Evolutionary conservation across 2,113 vertebrate genomes (phyloP).

Genomic region (Atrichornis clamosus): DNA sequence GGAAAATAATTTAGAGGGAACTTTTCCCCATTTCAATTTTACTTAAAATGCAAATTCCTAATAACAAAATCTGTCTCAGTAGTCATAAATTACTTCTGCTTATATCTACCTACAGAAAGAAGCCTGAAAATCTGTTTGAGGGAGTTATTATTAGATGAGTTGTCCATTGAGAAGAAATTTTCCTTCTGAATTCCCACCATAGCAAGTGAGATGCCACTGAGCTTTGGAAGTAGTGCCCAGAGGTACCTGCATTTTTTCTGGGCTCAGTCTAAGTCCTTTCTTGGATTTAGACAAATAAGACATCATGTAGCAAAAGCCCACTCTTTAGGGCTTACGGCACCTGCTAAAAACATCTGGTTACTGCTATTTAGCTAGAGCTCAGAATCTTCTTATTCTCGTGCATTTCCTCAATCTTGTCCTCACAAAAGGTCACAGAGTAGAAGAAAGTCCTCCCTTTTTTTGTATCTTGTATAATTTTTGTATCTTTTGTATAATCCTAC

Average conservation of each 20-base stretch:
- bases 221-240: not conserved
- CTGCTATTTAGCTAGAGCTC: not conserved
- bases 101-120: not conserved
- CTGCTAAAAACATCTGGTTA: conserved; percentile 1
- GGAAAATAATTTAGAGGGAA: not conserved
- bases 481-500: not conserved
- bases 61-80: not conserved
- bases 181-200: not conserved
- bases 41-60: not conserved
- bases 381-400: not conserved
- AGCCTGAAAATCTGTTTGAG: not conserved
- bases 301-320: not conserved
- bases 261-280: not conserved
- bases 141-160: conserved; percentile 1
- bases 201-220: not conserved
- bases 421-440: not conserved
- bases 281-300: not conserved
- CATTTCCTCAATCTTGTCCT: not conserved
- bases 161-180: not conserved
- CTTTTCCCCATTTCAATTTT: not conserved
- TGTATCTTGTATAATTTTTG: not conserved
- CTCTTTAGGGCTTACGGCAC: not conserved
- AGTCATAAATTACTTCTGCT: not conserved
- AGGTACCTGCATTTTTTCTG: not conserved
- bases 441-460: not conserved